Conservation (phyloP, 1,140 invertebrate genomes). For the Medauroidea extradentata region DNA sequence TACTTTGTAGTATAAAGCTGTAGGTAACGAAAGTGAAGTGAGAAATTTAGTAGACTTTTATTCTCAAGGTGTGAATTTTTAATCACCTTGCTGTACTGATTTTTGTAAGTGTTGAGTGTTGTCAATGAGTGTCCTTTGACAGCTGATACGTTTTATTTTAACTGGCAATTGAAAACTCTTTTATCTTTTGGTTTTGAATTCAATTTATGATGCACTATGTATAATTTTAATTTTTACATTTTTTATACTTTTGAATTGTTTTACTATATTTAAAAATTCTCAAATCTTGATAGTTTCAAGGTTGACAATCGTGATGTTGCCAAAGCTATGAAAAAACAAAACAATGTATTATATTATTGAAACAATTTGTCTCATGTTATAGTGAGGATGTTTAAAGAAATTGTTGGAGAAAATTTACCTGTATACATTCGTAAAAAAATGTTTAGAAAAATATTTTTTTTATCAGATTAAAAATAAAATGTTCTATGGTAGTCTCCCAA, state of each 20-base stretch:
- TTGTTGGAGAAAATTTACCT: constrained; percentile 15
- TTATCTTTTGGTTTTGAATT: background rate
- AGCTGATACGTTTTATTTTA: background rate
- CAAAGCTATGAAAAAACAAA: constrained; percentile 12
- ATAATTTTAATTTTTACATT: constrained; percentile 3
- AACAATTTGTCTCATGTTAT: constrained; percentile 13
- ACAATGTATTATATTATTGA: constrained; percentile 7
- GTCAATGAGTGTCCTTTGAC: constrained; percentile 8
- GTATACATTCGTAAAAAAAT: constrained; percentile 12
- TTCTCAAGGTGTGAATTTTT: constrained; percentile 13
- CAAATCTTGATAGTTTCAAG: constrained; percentile 11
- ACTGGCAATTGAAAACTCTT: background rate
- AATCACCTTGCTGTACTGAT: constrained; percentile 15
- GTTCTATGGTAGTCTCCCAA: constrained; percentile 16
- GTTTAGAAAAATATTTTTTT: constrained; percentile 7
- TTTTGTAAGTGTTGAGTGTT: constrained; percentile 17
- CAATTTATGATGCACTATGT: background rate
- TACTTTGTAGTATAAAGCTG: constrained; percentile 8
- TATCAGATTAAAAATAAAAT: constrained; percentile 8
- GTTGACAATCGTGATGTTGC: constrained; percentile 18
- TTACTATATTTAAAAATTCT: constrained; percentile 3
- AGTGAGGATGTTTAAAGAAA: constrained; percentile 15
- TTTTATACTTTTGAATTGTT: constrained; percentile 11
- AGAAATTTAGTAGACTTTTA: constrained; percentile 12
- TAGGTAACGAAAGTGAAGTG: constrained; percentile 6